A percentile compares a stretch with the other conserved stretches of the same genome.
These are phyloP conservation scores for Zele albiditarsus DNA, from an alignment of 2,888 invertebrate species.

Conservation along the genomic window DNA sequence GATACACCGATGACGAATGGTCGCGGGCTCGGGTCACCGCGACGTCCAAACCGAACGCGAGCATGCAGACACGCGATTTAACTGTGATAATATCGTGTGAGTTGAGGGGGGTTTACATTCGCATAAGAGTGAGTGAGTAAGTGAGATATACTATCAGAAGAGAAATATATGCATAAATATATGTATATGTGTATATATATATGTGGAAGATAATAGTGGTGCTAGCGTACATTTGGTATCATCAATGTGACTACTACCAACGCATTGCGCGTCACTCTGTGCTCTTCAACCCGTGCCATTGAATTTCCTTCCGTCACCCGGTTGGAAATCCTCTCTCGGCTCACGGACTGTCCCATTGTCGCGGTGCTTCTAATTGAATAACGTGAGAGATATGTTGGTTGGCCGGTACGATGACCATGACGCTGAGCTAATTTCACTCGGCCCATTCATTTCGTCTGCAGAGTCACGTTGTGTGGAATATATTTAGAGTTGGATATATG, in stretches of 20 bases:
- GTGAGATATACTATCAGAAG: slow-evolving; percentile 7
- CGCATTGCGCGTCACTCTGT: slow-evolving; percentile 19
- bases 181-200: not conserved
- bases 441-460: slow-evolving; percentile 36
- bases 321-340: slow-evolving; percentile 44
- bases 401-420: slow-evolving; percentile 42
- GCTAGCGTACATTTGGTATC: slow-evolving; percentile 15
- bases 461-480: not conserved
- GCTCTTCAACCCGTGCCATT: slow-evolving; percentile 51
- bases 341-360: slow-evolving; percentile 41
- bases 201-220: not conserved
- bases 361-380: slow-evolving; percentile 47
- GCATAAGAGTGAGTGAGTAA: slow-evolving; percentile 4
- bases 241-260: not conserved
- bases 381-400: slow-evolving; percentile 47
- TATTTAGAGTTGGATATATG: not conserved
- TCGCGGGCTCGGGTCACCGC: slow-evolving; percentile 44
- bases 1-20: slow-evolving; percentile 53
- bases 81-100: slow-evolving; percentile 40
- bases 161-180: not conserved
- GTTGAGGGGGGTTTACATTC: not conserved
- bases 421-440: slow-evolving; percentile 35
- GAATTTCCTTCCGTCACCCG: slow-evolving; percentile 62
- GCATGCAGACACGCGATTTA: slow-evolving; percentile 44
- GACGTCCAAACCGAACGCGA: slow-evolving; percentile 30